Percentiles rank a stretch among this genome's conserved stretches.
Evolutionary conservation across 2,113 vertebrate genomes (phyloP).

Genomic region (Himantopus leucocephalus): DNA sequence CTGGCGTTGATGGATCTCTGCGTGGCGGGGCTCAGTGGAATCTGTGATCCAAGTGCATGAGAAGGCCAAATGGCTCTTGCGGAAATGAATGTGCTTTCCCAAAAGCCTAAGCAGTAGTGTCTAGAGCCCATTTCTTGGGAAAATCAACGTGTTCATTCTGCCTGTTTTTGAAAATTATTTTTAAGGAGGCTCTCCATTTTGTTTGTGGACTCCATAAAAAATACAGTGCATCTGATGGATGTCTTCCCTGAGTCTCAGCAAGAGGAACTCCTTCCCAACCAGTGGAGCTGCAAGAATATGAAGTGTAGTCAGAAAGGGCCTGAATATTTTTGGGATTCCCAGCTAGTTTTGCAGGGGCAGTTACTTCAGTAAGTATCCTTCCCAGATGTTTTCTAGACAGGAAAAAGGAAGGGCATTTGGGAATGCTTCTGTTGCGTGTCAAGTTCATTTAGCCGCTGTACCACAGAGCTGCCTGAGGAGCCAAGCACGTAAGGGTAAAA

Average conservation of each 20-base stretch:
- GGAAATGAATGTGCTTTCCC: not conserved
- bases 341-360: not conserved
- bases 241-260: not conserved
- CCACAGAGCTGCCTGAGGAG: not conserved
- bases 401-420: not conserved
- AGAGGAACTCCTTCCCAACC: not conserved
- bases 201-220: not conserved
- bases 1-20: not conserved
- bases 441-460: not conserved
- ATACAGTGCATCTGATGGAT: not conserved
- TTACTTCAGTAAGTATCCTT: not conserved
- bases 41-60: not conserved
- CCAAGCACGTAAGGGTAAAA: not conserved
- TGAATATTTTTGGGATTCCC: not conserved
- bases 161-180: not conserved
- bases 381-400: not conserved
- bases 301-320: constrained; percentile 8
- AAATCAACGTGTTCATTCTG: not conserved
- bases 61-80: not conserved
- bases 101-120: not conserved
- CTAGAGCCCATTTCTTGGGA: not conserved
- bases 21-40: not conserved
- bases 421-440: not conserved
- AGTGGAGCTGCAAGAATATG: not conserved
- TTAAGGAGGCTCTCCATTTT: not conserved